These are phyloP conservation scores for Phrynosoma platyrhinos DNA, from an alignment of 2,113 vertebrate species.

Conservation along the genomic window DNA sequence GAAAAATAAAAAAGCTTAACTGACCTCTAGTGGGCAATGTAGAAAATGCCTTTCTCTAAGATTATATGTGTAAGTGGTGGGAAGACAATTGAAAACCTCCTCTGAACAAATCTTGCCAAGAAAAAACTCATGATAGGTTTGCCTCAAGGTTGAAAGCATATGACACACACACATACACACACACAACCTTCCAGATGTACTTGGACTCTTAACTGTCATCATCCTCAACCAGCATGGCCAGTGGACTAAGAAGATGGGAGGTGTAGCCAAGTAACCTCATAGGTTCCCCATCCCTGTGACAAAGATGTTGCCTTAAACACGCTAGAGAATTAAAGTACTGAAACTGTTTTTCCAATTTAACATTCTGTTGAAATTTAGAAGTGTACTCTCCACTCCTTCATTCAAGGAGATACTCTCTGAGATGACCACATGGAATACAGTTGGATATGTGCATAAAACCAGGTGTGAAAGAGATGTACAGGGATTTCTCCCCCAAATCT, in stretches of 20 bases:
- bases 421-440: neutral
- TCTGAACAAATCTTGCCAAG: too few relatives aligned
- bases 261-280: neutral
- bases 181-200: neutral
- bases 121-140: too few relatives aligned
- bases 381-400: neutral
- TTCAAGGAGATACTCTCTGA: neutral
- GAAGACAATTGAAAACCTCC: neutral
- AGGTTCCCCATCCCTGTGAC: neutral
- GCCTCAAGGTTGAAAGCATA: too few relatives aligned
- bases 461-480: neutral
- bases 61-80: neutral
- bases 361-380: neutral
- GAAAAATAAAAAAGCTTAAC: neutral
- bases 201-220: neutral
- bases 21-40: slow-evolving; percentile 29
- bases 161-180: neutral
- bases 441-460: neutral
- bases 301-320: neutral
- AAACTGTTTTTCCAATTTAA: neutral
- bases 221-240: neutral
- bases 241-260: neutral
- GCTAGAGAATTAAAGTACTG: neutral
- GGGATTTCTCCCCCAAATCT: neutral
- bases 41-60: neutral